phyloP scores from a whole-genome alignment of 2,113 vertebrate species.

The Xenopus borealis region DNA sequence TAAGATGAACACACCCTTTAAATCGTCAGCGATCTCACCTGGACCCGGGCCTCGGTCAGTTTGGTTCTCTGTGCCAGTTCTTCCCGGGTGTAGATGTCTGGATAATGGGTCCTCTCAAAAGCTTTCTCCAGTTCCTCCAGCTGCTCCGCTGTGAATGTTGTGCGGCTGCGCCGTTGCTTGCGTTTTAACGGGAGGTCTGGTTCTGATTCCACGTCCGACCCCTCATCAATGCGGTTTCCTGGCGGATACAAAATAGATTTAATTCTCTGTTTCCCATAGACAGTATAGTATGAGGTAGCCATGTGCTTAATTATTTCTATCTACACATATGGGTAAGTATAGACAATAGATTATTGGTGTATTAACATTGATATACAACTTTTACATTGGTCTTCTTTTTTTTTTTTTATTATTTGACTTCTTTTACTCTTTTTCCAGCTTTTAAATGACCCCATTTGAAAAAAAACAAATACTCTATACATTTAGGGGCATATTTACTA shows the following conservation, averaged over 20 bases:
- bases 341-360: too few species aligned
- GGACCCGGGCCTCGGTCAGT: constrained; percentile 91
- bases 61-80: constrained; percentile 97
- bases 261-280: background rate
- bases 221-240: constrained; percentile 93
- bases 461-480: too few species aligned
- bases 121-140: constrained; percentile 98
- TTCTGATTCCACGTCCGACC: constrained; percentile 92
- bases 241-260: background rate
- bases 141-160: constrained; percentile 96
- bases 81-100: constrained; percentile 96
- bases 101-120: constrained; percentile 96
- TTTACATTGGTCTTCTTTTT: too few species aligned
- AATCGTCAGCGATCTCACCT: constrained; percentile 65
- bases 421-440: too few species aligned
- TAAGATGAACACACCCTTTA: accelerated
- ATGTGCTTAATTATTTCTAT: too few species aligned
- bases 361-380: too few species aligned
- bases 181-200: constrained; percentile 94
- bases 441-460: too few species aligned
- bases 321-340: too few species aligned
- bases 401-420: too few species aligned
- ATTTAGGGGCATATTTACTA: too few species aligned
- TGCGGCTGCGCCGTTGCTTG: constrained; percentile 93
- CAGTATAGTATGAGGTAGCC: background rate